These are phyloP conservation scores for Calyptommatus sinebrachiatus DNA, from an alignment of 2,113 vertebrate species.

Conservation along the genomic window DNA sequence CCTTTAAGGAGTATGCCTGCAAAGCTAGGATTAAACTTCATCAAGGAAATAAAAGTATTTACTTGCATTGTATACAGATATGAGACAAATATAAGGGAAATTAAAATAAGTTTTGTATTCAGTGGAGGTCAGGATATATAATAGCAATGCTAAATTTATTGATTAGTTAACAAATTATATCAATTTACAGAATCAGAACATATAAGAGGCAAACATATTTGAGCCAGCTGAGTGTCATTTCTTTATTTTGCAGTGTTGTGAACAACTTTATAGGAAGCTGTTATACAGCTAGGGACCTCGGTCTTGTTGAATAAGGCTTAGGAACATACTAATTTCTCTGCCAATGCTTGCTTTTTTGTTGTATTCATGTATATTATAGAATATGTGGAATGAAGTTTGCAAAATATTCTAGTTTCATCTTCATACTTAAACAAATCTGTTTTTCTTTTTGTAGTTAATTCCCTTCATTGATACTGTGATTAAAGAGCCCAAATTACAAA, in stretches of 20 bases:
- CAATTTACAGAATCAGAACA: too few species aligned
- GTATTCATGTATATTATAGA: too few species aligned
- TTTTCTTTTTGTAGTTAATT: conserved; percentile 77
- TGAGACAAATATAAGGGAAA: neutral
- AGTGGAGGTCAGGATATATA: neutral
- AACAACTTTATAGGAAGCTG: neutral
- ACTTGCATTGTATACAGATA: neutral
- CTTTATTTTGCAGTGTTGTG: neutral
- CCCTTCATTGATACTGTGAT: conserved; percentile 80
- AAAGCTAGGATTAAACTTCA: neutral
- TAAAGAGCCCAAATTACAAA: conserved; percentile 78
- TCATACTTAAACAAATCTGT: conserved; percentile 11
- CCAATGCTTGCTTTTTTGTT: neutral
- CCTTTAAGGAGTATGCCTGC: neutral
- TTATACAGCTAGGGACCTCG: too few species aligned
- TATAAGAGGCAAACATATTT: too few species aligned
- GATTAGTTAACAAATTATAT: too few species aligned
- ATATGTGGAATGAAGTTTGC: neutral
- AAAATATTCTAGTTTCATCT: neutral
- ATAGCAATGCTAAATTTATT: too few species aligned
- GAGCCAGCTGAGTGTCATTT: too few species aligned
- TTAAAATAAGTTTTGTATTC: neutral
- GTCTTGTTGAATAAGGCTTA: neutral
- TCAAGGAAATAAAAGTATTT: neutral
- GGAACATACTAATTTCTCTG: neutral